Evolutionary conservation across 1,140 invertebrate genomes (phyloP), one percentile per base, ranked within the genome.

Genomic region (Zaprionus africanus): DNA sequence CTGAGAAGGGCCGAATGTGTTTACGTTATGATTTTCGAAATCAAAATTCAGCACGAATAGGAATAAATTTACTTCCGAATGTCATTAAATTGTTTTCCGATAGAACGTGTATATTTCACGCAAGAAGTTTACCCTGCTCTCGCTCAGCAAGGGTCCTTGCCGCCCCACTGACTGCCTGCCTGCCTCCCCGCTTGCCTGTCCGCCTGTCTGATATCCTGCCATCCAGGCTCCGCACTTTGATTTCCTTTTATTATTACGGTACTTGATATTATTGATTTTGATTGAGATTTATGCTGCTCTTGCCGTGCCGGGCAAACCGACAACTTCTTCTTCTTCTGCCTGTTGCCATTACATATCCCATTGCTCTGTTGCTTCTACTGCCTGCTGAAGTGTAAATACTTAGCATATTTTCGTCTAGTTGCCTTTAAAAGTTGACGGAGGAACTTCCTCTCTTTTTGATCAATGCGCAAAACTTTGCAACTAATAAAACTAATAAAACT

Each of bases 11-110:
- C 67, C 65, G 76, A 91, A 88, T 82, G 88, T 91, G 88, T 91
- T 91, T 88, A 85, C 79, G 90, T 90, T 91, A 90, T 91, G 90
- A 91, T 86, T 90, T 91, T 92, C 82, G 69, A 86, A 92, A 92
- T 92, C 90, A 92, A 88, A 92, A 92, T 92, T 92, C 91, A 92
- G 82, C 90, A 91, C 91, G 91, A 92, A 86, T 83, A 82, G 79
- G 82, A 85, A 91, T 92, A 88, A 90, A 92, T 92, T 91, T 88
- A 92, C 91, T 92, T 92, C 91, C 91, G 91, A 91, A 91, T 92
- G 84, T 91, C 91, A 92, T 92, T 92, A 92, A 92, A 92, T 92
- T 88, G 84, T 92, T 92, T 92, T 92, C 91, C 91, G 91, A 92
- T 92, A 91, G 81, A 91, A 91, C 80, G 87, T 88, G 85, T 88